Evolutionary conservation across 2,888 invertebrate genomes (phyloP), one percentile per base, ranked within the genome.

Genomic region (Callinectes sapidus): DNA sequence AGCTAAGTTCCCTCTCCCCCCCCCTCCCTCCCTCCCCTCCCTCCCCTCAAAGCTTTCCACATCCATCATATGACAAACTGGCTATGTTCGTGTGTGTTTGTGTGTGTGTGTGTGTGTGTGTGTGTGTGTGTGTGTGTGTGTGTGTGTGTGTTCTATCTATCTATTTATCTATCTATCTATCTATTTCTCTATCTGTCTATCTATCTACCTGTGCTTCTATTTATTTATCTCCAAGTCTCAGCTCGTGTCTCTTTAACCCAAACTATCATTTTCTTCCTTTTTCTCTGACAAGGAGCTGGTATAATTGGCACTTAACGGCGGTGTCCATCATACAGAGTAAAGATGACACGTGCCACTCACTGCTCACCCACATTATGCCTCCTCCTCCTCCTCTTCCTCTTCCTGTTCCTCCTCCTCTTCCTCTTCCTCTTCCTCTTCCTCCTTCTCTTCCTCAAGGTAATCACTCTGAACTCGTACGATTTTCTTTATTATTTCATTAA

Each of bases 31-130:
- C 28, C 39, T 5, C 39, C 39, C 39, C 39, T 3, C 61, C 61
- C 23, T 2, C 18, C 23, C 71, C 81, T 35, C 28, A 35, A 81
- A 35, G 81, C 35, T 35, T 81, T 32, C 16, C 81, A 23, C 81
- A 81, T 81, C 32, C 81, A 81, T 81, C 81, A 81, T 35, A 81
- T 23, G 32, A 81, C 81, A 81, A 81, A 81, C 5, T 32, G 81
- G 35, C 16, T 81, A 16, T 81, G 81, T 81, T 35, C 81, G 81
- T 81, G 81, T 81, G 81, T 81, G 14, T 14, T 1, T 3, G 32
- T 81, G 81, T 81, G 81, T 81, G 81, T 81, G 81, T 81, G 81
- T 81, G 81, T 81, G 81, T 32, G 81, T 81, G 81, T 81, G 81
- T 81, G 81, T 81, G 81, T 81, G 81, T 81, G 81, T 81, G 81